A percentile compares a stretch with the other conserved stretches of the same genome.
phyloP scores from a whole-genome alignment of 2,113 vertebrate genomes.

The Vulpes lagopus region DNA sequence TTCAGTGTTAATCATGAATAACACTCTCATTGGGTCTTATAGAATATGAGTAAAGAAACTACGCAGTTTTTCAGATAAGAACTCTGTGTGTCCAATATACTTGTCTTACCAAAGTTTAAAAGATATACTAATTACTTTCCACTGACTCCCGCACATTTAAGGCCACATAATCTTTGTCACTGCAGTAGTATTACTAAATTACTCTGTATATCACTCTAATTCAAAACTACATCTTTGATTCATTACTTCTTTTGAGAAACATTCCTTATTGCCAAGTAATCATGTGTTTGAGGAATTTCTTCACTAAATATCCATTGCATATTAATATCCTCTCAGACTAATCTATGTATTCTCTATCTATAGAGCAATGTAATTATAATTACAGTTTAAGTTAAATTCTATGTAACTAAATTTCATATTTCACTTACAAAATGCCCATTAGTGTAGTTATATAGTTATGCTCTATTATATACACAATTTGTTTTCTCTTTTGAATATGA shows the following conservation, averaged over 20 bases:
- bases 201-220: neutral
- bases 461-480: neutral
- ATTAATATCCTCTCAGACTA: neutral
- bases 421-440: neutral
- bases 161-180: neutral
- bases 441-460: neutral
- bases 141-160: neutral
- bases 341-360: neutral
- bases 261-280: neutral
- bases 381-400: neutral
- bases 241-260: neutral
- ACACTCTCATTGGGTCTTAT: neutral
- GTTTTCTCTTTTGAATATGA: neutral
- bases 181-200: neutral
- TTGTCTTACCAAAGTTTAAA: neutral
- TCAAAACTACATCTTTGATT: neutral
- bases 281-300: neutral
- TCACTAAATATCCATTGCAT: neutral
- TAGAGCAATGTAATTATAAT: neutral
- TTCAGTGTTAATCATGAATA: neutral
- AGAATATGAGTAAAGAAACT: neutral
- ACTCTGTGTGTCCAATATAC: neutral
- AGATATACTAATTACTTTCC: neutral
- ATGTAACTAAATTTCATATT: neutral
- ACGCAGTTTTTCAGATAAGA: neutral